Evolutionary conservation across 30 jellyfish, hydroid and myxozoan genomes (phyloP).

Genomic region (Aurelia sp.): DNA sequence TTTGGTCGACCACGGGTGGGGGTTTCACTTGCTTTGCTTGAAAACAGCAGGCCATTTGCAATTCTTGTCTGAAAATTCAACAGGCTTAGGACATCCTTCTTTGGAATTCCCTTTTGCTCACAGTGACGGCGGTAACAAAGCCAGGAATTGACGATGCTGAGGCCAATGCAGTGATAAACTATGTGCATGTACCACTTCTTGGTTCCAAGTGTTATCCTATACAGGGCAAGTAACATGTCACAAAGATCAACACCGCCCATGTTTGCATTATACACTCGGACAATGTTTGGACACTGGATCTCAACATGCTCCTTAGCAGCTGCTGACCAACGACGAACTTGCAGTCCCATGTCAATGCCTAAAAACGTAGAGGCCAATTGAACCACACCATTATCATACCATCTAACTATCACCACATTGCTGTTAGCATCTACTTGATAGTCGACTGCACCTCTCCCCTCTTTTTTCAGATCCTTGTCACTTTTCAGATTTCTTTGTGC

Average conservation of each 20-base stretch:
- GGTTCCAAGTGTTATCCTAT: slow-evolving; percentile 12
- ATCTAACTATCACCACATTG: too few relatives aligned
- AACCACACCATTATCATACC: too few relatives aligned
- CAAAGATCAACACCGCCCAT: slow-evolving; percentile 24
- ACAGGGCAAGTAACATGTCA: slow-evolving; percentile 5
- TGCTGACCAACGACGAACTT: slow-evolving; percentile 1
- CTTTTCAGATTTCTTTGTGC: neutral
- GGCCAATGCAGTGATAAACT: neutral
- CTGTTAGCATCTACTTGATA: too few relatives aligned
- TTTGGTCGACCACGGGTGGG: neutral
- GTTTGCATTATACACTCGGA: neutral
- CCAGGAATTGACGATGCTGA: neutral
- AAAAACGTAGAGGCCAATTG: neutral
- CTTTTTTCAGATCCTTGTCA: neutral
- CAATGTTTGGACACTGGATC: neutral
- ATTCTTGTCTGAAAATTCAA: neutral
- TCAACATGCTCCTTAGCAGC: slow-evolving; percentile 2
- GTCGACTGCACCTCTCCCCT: too few relatives aligned
- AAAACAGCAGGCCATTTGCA: neutral
- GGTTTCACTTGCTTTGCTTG: neutral
- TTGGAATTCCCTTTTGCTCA: slow-evolving; percentile 1
- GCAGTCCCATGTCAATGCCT: slow-evolving; percentile 1
- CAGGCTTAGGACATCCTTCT: neutral
- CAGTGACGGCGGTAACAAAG: slow-evolving; percentile 1
- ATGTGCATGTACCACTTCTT: neutral